Base-by-base conservation (phyloP, 2,888 invertebrate genomes). In the Chrysodeixis includens region DNA sequence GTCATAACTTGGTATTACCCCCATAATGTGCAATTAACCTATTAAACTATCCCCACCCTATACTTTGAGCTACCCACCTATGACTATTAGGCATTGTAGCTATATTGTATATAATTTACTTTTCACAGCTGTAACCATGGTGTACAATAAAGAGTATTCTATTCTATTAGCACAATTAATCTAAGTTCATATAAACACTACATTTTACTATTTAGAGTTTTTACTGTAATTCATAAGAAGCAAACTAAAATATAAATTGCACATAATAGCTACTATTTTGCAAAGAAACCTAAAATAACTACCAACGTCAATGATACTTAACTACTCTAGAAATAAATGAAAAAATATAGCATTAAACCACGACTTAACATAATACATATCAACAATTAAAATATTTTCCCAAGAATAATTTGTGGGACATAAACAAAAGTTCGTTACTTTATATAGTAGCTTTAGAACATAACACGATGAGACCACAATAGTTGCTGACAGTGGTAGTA, bases 201-300 rank as follows among this genome's bases (percentile, higher is more conserved):
- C n/a, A n/a, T n/a, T n/a, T n/a, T n/a, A n/a, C n/a, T n/a, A n/a
- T n/a, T n/a, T n/a, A n/a, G n/a, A n/a, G n/a, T n/a, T n/a, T n/a
- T n/a, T n/a, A n/a, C n/a, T n/a, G n/a, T n/a, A n/a, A 35, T 35
- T 35, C 3, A 14, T 35, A 35, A 35, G 7, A 46, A 46, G 16
- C 46, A 1, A 44, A 44, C 26, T 26, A 26, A 26, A 26, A 26
- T 26, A 35, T 35, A 1, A 35, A 35, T 35, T 12, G 14, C 10
- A 35, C 10, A 14, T 10, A 14, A n/a, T 10, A 35, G 12, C 18
- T 51, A 22, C 22, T 51, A 20, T 51, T 4, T 51, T 20, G 51
- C 20, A 22, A 76, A 76, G 77, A 68, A 59, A 72, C 69, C 60
- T 70, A 44, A 66, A 14, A 12, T 35, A 35, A 35, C 66, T 56